Conservation (phyloP, 1,140 invertebrate species). For the Drosophila oshimai region DNA sequence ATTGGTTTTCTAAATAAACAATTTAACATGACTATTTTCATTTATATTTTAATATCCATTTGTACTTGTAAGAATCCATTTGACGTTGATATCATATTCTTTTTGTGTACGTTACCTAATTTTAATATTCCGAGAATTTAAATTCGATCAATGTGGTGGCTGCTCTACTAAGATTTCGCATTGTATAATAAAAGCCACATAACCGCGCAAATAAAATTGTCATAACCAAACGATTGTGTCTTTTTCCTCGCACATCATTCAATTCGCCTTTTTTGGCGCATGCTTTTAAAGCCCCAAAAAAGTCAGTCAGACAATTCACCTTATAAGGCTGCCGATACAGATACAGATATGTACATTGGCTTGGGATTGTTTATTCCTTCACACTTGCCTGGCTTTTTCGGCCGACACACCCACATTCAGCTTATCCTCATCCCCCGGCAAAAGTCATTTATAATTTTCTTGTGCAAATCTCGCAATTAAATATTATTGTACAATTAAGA, state of each 20-base stretch:
- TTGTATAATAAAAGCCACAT: slow-evolving; percentile 8
- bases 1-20: too few relatives aligned
- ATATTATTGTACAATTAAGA: slow-evolving; percentile 77
- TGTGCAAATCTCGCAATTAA: slow-evolving; percentile 65
- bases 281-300: slow-evolving; percentile 44
- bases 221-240: slow-evolving; percentile 5
- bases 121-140: slow-evolving; percentile 32
- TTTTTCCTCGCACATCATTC: slow-evolving; percentile 55
- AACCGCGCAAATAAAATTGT: slow-evolving; percentile 35
- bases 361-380: slow-evolving; percentile 47
- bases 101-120: not conserved
- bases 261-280: slow-evolving; percentile 36
- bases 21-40: too few relatives aligned
- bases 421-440: slow-evolving; percentile 49
- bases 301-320: slow-evolving; percentile 26
- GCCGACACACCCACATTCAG: slow-evolving; percentile 60
- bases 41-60: too few relatives aligned
- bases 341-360: not conserved
- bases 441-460: slow-evolving; percentile 64
- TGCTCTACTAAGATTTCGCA: slow-evolving; percentile 23
- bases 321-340: slow-evolving; percentile 29
- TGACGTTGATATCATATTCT: not conserved
- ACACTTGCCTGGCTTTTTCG: slow-evolving; percentile 52
- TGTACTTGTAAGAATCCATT: too few relatives aligned
- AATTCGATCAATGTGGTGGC: slow-evolving; percentile 15